A percentile compares a stretch with the other conserved stretches of the same genome.
Evolutionary conservation across 2,113 vertebrate genomes (phyloP).

Genomic region (Pelvicachromis taeniatus): DNA sequence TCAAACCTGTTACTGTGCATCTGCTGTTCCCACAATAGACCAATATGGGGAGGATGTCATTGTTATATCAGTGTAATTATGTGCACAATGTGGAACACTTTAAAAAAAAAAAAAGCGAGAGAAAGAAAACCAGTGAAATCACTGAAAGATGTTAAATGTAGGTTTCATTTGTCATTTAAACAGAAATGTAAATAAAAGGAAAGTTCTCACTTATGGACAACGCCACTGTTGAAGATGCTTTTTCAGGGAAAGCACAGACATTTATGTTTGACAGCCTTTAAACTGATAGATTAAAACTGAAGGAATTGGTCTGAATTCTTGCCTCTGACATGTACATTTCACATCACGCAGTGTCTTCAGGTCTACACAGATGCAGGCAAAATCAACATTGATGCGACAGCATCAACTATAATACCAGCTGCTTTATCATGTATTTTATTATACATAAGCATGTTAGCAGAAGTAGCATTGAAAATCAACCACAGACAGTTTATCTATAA

Average conservation of each 20-base stretch:
- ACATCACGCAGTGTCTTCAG: background rate
- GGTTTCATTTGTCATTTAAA: background rate
- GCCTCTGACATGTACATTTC: background rate
- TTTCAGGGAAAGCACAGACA: background rate
- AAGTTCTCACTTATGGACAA: background rate
- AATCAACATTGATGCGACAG: background rate
- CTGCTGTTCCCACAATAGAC: background rate
- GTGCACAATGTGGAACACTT: background rate
- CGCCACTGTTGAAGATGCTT: background rate
- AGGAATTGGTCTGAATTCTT: background rate
- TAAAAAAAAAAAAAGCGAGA: background rate
- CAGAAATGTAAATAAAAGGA: too few species aligned
- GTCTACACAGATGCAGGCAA: background rate
- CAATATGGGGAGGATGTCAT: background rate
- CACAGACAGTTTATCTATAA: background rate
- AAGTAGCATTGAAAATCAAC: background rate
- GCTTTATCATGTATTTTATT: too few species aligned
- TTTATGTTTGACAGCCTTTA: background rate
- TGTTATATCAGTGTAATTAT: accelerated
- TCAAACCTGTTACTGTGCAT: background rate
- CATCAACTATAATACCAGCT: too few species aligned
- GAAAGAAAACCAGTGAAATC: background rate
- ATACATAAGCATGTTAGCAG: background rate
- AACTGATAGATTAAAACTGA: background rate
- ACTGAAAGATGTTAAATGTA: background rate